Evolutionary conservation across 1,140 invertebrate species (phyloP).

Genomic region (Popillia japonica): DNA sequence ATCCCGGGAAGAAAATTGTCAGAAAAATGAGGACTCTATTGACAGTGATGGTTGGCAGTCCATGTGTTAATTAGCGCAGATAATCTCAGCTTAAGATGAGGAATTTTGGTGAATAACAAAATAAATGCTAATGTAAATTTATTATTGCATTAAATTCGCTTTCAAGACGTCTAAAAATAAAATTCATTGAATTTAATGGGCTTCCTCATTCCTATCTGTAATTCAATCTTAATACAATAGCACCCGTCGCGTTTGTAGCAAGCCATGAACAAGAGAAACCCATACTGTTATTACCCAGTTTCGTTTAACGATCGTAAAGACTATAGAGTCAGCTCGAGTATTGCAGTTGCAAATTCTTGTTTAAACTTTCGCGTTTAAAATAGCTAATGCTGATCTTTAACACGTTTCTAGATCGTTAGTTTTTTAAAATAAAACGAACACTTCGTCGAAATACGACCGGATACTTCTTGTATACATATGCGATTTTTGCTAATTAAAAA

Average conservation of each 20-base stretch:
- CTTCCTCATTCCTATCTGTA: not conserved
- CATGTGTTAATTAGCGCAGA: no score
- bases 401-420: not conserved
- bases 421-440: not conserved
- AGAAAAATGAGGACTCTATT: no score
- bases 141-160: not conserved
- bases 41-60: no score
- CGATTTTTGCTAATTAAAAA: not conserved
- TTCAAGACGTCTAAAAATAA: not conserved
- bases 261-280: not conserved
- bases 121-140: no score
- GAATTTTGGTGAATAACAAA: no score
- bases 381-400: not conserved
- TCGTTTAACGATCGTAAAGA: not conserved
- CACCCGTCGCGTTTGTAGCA: not conserved
- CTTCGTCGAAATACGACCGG: not conserved
- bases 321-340: not conserved
- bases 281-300: not conserved
- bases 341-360: slow-evolving; percentile 2
- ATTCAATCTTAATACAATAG: not conserved
- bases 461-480: not conserved
- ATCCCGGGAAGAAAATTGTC: no score
- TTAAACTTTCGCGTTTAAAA: not conserved
- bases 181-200: not conserved
- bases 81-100: no score